Conservation (phyloP, 35 echinoderm and acorn worm genomes). For the Apostichopus californicus region DNA sequence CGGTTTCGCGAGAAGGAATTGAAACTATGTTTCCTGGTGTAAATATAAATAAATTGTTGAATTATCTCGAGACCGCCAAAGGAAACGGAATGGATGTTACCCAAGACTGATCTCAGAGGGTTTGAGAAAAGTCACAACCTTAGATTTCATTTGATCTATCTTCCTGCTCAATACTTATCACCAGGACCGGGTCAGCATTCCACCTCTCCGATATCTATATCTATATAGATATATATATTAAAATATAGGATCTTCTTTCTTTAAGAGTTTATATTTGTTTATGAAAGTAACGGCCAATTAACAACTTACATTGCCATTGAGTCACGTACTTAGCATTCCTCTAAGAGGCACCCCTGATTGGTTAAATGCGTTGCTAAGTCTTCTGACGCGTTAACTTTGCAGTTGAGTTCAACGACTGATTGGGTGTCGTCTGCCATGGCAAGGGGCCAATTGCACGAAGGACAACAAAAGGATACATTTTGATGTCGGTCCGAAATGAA, state of each 20-base stretch:
- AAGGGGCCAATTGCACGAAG: neutral
- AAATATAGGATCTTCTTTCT: neutral
- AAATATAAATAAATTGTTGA: neutral
- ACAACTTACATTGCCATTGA: conserved; percentile 31
- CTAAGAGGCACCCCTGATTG: neutral
- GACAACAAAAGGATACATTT: no score
- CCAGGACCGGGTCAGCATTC: neutral
- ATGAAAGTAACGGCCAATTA: conserved; percentile 47
- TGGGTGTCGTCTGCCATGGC: neutral
- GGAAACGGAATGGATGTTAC: neutral
- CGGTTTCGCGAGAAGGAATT: neutral
- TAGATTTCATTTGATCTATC: neutral
- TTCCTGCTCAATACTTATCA: neutral
- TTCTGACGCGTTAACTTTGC: neutral
- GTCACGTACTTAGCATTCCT: conserved; percentile 36
- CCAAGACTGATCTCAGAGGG: neutral
- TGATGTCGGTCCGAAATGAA: no score
- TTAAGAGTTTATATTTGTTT: conserved; percentile 47
- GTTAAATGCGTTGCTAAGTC: neutral
- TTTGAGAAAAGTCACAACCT: no score
- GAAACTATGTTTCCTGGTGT: neutral
- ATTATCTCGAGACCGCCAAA: neutral
- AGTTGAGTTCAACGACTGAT: neutral
- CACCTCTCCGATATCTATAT: neutral
- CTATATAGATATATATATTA: neutral